Conservation (phyloP, 1,140 invertebrate genomes). For the Camponotus floridanus region DNA sequence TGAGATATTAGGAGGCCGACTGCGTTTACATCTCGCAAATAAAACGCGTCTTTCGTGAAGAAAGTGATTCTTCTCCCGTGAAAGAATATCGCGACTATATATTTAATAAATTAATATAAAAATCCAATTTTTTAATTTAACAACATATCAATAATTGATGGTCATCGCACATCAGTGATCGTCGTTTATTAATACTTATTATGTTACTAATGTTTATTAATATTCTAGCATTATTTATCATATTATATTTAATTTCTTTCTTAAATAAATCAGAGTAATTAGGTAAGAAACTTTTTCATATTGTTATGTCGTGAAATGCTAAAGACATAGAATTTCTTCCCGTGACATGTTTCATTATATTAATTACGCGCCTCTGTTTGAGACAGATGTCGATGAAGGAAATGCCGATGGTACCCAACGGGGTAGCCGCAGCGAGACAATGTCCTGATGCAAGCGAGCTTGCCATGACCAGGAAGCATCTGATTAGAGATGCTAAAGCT, state of each 20-base stretch:
- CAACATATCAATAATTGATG: not conserved
- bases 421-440: slow-evolving; percentile 74
- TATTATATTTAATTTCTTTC: not conserved
- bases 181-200: no score
- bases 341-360: not conserved
- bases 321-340: not conserved
- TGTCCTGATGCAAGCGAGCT: slow-evolving; percentile 82
- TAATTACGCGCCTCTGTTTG: slow-evolving; percentile 1
- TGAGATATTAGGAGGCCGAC: not conserved
- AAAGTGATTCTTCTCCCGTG: not conserved
- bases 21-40: slow-evolving; percentile 27
- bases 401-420: slow-evolving; percentile 77
- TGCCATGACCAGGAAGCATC: slow-evolving; percentile 82
- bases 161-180: no score
- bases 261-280: not conserved
- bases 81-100: not conserved
- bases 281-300: not conserved
- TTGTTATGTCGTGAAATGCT: no score
- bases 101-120: slow-evolving; percentile 6
- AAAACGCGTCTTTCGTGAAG: not conserved
- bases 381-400: slow-evolving; percentile 76
- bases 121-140: not conserved
- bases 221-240: no score
- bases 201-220: no score
- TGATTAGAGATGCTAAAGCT: slow-evolving; percentile 85